Evolutionary conservation across 2,113 vertebrate genomes (phyloP), one percentile per base, ranked within the genome.

Genomic region (Microcebus tavaratra): DNA sequence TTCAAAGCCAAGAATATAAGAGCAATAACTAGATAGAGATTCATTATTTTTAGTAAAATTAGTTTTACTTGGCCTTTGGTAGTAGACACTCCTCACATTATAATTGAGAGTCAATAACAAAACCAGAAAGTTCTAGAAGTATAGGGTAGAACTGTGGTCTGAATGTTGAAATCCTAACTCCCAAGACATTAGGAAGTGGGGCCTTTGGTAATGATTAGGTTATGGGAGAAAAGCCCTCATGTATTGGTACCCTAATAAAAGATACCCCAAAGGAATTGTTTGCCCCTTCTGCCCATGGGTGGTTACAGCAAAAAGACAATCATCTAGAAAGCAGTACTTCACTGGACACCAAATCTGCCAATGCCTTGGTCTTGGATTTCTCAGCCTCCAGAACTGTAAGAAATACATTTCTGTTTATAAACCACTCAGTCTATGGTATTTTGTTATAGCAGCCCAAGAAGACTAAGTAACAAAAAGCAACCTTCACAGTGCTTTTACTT

Each of bases 11-110:
- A 53, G 50, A 95, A 21, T 87, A 42, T 83, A 90, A 94, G n/a
- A 91, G 27, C 31, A 90, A 55, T 78, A 80, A 70, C 20, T 78
- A 76, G 34, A 13, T 82, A 61, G 3, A 88, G 27, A 8, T 70
- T 6, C 50, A 36, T 78, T 90, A 48, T 79, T 86, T 88, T 94
- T 88, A 87, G 53, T 83, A 79, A 94, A 88, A 39, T 95, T 86
- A 39, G 25, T 90, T 96, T 91, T 59, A 68, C 55, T 89, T 20
- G 65, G 13, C 84, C 67, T 95, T 96, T 76, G 31, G 31, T 87
- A 70, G 55, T 67, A 82, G 9, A 27, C 45, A 27, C 6, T 50
- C 34, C 11, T 72, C 14, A 90, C 6, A 13, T 95, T 94, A 21
- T 81, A 67, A 90, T 11, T 72, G 34, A 94, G 42, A 27, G 48